phyloP scores from a whole-genome alignment of 2,888 invertebrate species.

The Bibio marci region DNA sequence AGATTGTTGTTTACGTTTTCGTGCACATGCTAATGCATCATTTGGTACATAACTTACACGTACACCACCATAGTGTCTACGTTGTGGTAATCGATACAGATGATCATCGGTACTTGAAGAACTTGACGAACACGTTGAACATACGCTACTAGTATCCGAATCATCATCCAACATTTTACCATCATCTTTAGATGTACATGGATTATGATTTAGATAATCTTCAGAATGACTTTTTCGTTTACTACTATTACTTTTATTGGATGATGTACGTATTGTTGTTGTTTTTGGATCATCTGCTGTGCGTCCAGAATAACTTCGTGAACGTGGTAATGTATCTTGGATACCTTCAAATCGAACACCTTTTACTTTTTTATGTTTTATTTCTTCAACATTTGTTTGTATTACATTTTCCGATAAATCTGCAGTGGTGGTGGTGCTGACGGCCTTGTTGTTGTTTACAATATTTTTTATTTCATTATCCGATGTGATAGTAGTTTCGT shows the following conservation, averaged over 20 bases:
- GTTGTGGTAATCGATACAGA: slow-evolving; percentile 68
- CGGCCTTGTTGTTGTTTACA: too few species aligned
- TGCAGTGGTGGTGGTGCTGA: slow-evolving; percentile 15
- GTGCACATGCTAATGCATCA: slow-evolving; percentile 71
- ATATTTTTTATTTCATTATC: slow-evolving; percentile 10
- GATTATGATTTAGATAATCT: slow-evolving; percentile 3
- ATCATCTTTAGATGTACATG: slow-evolving; percentile 13
- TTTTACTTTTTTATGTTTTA: slow-evolving; percentile 21
- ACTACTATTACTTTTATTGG: slow-evolving; percentile 5
- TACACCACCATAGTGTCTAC: slow-evolving; percentile 73
- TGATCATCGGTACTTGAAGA: slow-evolving; percentile 76
- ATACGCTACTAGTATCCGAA: slow-evolving; percentile 61
- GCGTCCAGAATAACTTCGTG: slow-evolving; percentile 35
- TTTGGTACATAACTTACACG: slow-evolving; percentile 87
- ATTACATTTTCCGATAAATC: slow-evolving; percentile 19
- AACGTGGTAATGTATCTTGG: slow-evolving; percentile 31
- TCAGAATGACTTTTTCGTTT: slow-evolving; percentile 4
- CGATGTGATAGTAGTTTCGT: slow-evolving; percentile 20
- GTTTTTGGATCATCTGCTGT: slow-evolving; percentile 10
- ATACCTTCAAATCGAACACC: slow-evolving; percentile 29
- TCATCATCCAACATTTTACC: slow-evolving; percentile 27
- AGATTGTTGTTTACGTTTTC: slow-evolving; percentile 37
- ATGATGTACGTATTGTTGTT: too few species aligned
- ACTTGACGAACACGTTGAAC: slow-evolving; percentile 79
- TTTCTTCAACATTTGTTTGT: slow-evolving; percentile 22